Base-by-base conservation (phyloP, 2,888 invertebrate species). In the Caenorhabditis sinica region DNA sequence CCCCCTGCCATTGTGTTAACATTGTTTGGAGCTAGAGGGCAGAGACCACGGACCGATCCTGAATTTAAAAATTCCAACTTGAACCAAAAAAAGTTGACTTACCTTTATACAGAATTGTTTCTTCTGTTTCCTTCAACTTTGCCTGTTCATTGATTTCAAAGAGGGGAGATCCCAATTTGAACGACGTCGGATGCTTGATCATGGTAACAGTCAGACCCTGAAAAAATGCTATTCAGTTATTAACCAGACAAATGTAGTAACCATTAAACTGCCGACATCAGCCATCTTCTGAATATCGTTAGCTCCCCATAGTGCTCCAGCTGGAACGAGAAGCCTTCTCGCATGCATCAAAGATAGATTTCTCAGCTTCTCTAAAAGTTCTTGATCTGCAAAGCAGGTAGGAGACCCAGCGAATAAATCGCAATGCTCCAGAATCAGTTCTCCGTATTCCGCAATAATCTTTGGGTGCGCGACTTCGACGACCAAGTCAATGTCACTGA, bases 1-100 rank as follows among this genome's bases (percentile, higher is more conserved):
- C 89, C 95, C 4, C 94, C 94, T 20, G 95, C 94, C 94, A 95
- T 95, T 9, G 94, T 94, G 92, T 95, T 94, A 17, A 94, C 94
- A 86, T 95, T 95, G 90, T 94, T 94, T 1, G 95, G 94, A 5
- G 95, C 95, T 73, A 94, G 89, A 25, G 93, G 93, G 91, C 95
- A 95, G 6, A 95, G 89, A 8, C 91, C 93, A 45, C 94, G 92
- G 0, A 94, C 94, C 13, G 94, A 93, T 23, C 94, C 94, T 94
- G 84, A 72, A 40, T 28, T 28, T 2, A 13, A 13, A 25, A 56
- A 53, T 30, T 0, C 9, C 13, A 28, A 15, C 17, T 53, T 5
- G 8, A 23, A 30, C n/a, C n/a, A n/a, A n/a, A n/a, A n/a, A n/a
- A n/a, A n/a, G n/a, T n/a, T n/a, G n/a, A n/a, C n/a, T n/a, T 82